Conservation (phyloP, 2,888 invertebrate species). For the Euzophera pinguis region DNA sequence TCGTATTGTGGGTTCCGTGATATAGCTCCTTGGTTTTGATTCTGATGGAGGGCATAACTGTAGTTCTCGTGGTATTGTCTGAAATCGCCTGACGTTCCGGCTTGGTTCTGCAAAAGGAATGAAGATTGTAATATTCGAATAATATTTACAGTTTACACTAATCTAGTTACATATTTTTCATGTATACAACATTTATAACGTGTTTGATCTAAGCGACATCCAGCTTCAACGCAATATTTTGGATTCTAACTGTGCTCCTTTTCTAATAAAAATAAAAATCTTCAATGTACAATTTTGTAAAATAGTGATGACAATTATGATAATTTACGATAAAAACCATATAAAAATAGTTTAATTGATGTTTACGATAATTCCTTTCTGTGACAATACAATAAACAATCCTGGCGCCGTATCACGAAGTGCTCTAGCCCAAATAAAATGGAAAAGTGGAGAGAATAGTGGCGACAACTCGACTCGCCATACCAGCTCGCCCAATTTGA, state of each 20-base stretch:
- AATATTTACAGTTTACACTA: background rate
- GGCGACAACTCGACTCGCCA: background rate
- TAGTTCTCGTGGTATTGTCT: constrained; percentile 78
- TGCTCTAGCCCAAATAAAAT: background rate
- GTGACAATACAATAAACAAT: no score
- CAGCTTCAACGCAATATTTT: no score
- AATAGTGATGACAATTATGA: no score
- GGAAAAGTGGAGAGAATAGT: background rate
- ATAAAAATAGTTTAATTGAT: no score
- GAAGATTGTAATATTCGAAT: background rate
- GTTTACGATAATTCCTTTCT: no score
- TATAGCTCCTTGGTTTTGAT: constrained; percentile 56
- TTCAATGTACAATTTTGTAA: no score
- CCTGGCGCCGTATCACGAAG: no score
- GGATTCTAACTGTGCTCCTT: no score
- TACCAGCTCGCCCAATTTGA: background rate
- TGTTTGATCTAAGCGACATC: no score
- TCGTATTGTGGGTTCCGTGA: constrained; percentile 66
- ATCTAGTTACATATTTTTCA: background rate
- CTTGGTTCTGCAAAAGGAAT: constrained; percentile 64
- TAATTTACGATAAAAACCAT: no score
- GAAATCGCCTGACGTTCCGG: constrained; percentile 72
- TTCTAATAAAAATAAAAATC: no score
- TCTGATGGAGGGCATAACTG: constrained; percentile 68
- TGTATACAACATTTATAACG: no score